Conservation (phyloP, 2,797 vertebrate genomes). For the Enteromius treurensis region DNA sequence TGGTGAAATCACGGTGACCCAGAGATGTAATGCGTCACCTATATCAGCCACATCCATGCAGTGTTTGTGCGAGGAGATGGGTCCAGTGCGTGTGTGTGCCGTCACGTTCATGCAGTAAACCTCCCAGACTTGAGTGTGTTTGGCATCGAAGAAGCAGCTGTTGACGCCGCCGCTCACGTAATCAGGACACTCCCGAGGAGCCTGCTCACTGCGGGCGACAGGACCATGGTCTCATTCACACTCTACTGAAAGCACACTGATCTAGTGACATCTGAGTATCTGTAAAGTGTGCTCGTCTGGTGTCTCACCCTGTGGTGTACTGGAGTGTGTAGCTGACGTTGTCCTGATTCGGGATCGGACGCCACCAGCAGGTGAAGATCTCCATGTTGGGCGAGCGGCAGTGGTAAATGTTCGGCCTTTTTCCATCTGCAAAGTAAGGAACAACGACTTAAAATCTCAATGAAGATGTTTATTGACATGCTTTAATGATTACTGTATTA, state of each 20-base stretch:
- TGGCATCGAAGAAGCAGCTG: slow-evolving; percentile 80
- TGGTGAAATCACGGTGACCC: too few species aligned
- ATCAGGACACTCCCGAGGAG: slow-evolving; percentile 73
- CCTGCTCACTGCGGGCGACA: slow-evolving; percentile 61
- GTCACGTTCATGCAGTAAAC: slow-evolving; percentile 77
- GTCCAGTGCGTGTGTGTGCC: slow-evolving; percentile 61
- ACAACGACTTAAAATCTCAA: not conserved
- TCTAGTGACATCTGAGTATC: not conserved
- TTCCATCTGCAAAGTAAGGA: slow-evolving; percentile 58
- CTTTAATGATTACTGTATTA: not conserved
- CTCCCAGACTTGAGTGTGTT: slow-evolving; percentile 77
- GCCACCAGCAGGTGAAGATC: slow-evolving; percentile 83
- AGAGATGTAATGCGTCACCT: slow-evolving; percentile 61
- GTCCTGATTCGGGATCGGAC: slow-evolving; percentile 65
- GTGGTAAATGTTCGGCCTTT: slow-evolving; percentile 71
- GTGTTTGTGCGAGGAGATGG: slow-evolving; percentile 70
- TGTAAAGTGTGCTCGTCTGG: not conserved
- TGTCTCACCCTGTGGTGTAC: slow-evolving; percentile 74
- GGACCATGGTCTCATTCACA: not conserved
- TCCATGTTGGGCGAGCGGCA: slow-evolving; percentile 82
- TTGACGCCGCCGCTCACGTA: slow-evolving; percentile 69
- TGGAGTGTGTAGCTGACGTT: slow-evolving; percentile 67
- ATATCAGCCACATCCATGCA: slow-evolving; percentile 80
- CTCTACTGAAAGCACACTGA: not conserved
- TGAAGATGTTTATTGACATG: not conserved